Conservation (phyloP, 1,140 invertebrate genomes). For the Thereuonema tuberculata region DNA sequence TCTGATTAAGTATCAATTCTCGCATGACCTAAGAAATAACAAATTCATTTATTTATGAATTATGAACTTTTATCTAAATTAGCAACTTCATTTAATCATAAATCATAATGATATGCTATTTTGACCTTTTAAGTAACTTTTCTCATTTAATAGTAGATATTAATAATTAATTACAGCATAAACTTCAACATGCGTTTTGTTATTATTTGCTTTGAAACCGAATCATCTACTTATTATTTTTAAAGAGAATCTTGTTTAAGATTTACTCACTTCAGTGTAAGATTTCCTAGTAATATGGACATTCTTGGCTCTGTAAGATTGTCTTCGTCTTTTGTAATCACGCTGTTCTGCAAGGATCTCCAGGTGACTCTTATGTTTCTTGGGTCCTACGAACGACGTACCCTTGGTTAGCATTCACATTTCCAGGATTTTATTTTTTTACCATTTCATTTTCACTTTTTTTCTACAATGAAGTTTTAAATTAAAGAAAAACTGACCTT, state of each 20-base stretch:
- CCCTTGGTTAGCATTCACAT: background rate
- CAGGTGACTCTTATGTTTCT: constrained; percentile 20
- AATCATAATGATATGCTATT: too few species aligned
- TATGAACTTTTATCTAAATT: background rate
- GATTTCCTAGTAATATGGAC: constrained; percentile 31
- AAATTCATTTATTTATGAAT: too few species aligned
- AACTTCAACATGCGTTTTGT: too few species aligned
- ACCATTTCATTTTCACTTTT: too few species aligned
- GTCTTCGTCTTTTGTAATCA: constrained; percentile 28
- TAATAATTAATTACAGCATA: too few species aligned
- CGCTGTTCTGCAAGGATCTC: constrained; percentile 25
- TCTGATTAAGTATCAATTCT: constrained; percentile 29
- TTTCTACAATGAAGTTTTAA: background rate
- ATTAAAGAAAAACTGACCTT: constrained; percentile 17
- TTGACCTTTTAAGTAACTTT: too few species aligned
- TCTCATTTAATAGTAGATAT: too few species aligned
- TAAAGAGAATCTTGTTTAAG: background rate
- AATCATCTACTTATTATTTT: too few species aligned
- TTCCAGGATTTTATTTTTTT: constrained; percentile 1
- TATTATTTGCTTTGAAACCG: too few species aligned
- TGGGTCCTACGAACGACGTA: constrained; percentile 14
- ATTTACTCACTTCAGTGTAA: constrained; percentile 27
- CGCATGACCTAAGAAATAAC: constrained; percentile 22
- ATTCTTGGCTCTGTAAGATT: constrained; percentile 30
- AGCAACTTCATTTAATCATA: too few species aligned